Base-by-base conservation (phyloP, 92 coral and sea anemone species). In the Epizoanthus stellaris region DNA sequence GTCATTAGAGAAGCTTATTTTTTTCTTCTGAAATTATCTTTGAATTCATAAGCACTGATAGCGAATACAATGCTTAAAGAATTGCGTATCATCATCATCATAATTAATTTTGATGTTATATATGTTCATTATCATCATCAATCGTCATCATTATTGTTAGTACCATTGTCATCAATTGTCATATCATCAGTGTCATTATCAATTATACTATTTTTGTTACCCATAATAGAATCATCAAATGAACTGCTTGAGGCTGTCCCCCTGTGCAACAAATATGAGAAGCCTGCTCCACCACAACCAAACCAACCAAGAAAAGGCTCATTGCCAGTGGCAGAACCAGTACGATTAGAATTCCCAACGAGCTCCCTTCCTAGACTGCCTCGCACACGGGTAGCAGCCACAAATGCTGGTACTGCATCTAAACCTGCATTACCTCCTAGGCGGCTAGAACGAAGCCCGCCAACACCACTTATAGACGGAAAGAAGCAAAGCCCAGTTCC, bases 251-350 rank as follows among this genome's bases (percentile, higher is more conserved):
- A 68, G 64, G 60, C 66, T 39, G 71, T 83, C 49, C 88, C 77
- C 63, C 59, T 36, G 12, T 77, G 73, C 30, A 66, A 59, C 73
- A 90, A 88, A 59, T 67, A 77, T 39, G 67, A 47, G 60, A 88
- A 84, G 83, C 43, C 88, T 10, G 87, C 76, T 14, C 93, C 88
- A 12, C 91, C 88, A 4, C 85, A 67, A 36, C 89, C 91, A 5
- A 80, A 23, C 12, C 36, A 30, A 30, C 36, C 36, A 30, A 80
- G 87, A 85, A 85, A 85, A 81, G 42, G 70, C 17, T 80, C 89
- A 7, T 16, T 80, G 39, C 88, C 91, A 36, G 70, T 74, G 40
- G 45, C 34, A 75, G 84, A 91, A 70, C 16, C 82, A 39, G 86
- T 88, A 14, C 75, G 65, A 36, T 63, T 47, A 15, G 64, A 49